These are phyloP conservation scores for Tetrax tetrax DNA, from an alignment of 2,113 vertebrate genomes.

Conservation along the genomic window DNA sequence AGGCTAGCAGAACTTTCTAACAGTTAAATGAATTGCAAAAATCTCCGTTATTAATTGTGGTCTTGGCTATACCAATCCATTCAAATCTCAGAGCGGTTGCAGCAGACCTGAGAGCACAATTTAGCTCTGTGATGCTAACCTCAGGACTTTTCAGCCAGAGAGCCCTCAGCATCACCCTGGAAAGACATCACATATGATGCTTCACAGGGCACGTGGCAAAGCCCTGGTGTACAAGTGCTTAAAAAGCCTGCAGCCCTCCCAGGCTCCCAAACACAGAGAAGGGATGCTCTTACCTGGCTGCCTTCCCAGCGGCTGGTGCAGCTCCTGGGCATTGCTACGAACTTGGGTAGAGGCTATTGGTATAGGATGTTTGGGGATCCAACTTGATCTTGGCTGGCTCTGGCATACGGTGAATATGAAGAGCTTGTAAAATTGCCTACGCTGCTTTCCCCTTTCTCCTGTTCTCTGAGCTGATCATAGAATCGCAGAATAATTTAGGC, in stretches of 20 bases:
- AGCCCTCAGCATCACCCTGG: background rate
- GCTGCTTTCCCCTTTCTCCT: background rate
- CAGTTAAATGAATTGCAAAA: background rate
- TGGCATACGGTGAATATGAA: background rate
- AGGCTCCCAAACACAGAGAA: background rate
- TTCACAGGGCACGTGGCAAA: rapidly evolving
- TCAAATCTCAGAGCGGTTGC: background rate
- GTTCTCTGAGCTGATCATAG: background rate
- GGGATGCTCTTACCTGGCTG: background rate
- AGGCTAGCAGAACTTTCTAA: background rate
- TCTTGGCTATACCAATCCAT: background rate
- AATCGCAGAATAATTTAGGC: background rate
- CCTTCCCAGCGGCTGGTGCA: background rate
- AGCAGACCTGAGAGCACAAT: background rate
- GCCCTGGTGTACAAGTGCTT: rapidly evolving
- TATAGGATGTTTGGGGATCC: background rate
- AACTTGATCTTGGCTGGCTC: background rate
- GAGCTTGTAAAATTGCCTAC: background rate
- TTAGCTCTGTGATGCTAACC: background rate
- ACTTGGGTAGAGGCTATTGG: background rate
- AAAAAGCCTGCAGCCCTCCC: background rate
- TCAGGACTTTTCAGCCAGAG: background rate
- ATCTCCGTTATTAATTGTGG: background rate
- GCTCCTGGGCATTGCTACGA: rapidly evolving
- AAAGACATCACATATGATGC: background rate